Evolutionary conservation across 2,888 invertebrate genomes (phyloP).

Genomic region (Drosophila tanythrix): DNA sequence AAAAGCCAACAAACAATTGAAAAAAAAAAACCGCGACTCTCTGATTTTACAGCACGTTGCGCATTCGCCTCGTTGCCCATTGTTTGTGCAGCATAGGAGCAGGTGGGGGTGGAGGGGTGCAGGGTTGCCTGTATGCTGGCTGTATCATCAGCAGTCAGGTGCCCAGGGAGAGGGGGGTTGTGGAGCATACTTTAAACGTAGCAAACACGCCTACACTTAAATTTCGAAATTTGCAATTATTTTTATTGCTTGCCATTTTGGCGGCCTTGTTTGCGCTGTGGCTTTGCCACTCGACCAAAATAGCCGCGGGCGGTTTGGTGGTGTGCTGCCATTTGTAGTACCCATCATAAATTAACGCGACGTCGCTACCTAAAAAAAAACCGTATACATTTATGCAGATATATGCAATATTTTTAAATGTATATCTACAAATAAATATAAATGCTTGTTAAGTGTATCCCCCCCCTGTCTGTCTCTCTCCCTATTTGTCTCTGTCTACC

Average conservation of each 20-base stretch:
- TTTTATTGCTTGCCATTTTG: constrained; percentile 80
- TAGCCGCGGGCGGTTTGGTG: neutral
- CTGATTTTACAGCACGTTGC: constrained; percentile 78
- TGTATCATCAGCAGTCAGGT: neutral
- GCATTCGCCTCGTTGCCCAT: constrained; percentile 71
- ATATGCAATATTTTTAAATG: constrained; percentile 7
- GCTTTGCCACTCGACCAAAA: constrained; percentile 41
- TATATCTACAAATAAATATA: constrained; percentile 9
- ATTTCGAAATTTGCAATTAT: constrained; percentile 80
- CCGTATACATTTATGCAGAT: constrained; percentile 17
- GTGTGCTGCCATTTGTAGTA: constrained; percentile 19
- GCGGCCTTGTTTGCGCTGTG: constrained; percentile 54
- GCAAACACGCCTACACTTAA: constrained; percentile 74
- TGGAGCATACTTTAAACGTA: constrained; percentile 64
- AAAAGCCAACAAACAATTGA: neutral
- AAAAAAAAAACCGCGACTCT: constrained; percentile 58
- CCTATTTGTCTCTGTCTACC: neutral
- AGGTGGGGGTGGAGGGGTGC: neutral
- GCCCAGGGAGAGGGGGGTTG: neutral
- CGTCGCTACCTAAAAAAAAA: constrained; percentile 30
- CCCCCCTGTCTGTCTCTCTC: neutral
- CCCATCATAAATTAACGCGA: constrained; percentile 70
- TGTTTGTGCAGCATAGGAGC: constrained; percentile 57
- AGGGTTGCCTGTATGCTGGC: neutral
- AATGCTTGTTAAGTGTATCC: constrained; percentile 13